phyloP scores from a whole-genome alignment of 2,797 vertebrate species.

The Pseudopleuronectes americanus region DNA sequence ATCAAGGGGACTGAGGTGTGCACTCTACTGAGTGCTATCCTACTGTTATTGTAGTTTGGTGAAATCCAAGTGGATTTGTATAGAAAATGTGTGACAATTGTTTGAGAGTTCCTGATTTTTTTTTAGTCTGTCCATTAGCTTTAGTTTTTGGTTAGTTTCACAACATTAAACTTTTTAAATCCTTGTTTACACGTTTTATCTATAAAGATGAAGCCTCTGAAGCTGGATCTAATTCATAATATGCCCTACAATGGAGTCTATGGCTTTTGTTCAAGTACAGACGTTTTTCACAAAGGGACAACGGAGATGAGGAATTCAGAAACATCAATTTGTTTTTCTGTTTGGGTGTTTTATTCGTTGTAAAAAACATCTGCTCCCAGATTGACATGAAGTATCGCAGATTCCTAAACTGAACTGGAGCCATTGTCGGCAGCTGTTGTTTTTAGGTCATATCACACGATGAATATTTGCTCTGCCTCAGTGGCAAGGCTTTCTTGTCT shows the following conservation, averaged over 20 bases:
- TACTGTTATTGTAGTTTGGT: too few relatives aligned
- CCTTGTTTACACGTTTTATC: background rate
- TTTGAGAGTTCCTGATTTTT: too few relatives aligned
- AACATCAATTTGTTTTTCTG: background rate
- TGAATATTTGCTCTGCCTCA: slow-evolving; percentile 50
- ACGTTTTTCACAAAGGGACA: background rate
- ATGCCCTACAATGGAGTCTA: background rate
- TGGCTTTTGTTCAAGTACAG: background rate
- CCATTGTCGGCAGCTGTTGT: slow-evolving; percentile 55
- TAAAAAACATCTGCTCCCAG: slow-evolving; percentile 41
- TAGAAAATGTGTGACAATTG: too few relatives aligned
- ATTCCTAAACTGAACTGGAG: slow-evolving; percentile 42
- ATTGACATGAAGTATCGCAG: slow-evolving; percentile 31
- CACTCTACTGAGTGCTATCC: too few relatives aligned
- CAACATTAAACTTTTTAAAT: background rate
- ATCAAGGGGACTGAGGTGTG: background rate
- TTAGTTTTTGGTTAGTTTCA: background rate
- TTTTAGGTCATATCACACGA: slow-evolving; percentile 52
- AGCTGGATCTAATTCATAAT: background rate
- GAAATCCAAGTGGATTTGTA: too few relatives aligned
- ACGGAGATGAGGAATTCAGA: slow-evolving; percentile 6
- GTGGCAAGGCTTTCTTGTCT: slow-evolving; percentile 32
- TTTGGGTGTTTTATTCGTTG: slow-evolving; percentile 5
- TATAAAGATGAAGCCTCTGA: background rate
- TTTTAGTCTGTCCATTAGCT: background rate